Base-by-base conservation (phyloP, 1,140 invertebrate genomes). In the Portunus trituberculatus region DNA sequence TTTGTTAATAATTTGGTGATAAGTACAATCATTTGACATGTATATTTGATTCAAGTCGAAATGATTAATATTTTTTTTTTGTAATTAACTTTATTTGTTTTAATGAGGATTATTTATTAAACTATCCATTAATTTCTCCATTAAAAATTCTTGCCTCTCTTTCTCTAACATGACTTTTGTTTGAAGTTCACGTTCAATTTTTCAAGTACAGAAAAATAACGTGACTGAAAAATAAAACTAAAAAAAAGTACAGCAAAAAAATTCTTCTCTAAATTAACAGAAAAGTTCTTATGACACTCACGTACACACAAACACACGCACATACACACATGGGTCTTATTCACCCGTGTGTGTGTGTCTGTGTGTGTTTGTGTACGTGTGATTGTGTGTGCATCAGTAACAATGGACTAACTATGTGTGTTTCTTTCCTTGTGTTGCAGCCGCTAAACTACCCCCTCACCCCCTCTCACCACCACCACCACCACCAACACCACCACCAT, bases 381-480 rank as follows among this genome's bases (percentile, higher is more conserved):
- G 6, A 25, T n/a, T 25, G 10, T n/a, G 20, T 76, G 67, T 76
- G 67, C 20, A n/a, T 76, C 20, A 25, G 67, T n/a, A n/a, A 76
- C 20, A 7, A 25, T n/a, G 67, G 1, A 88, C 92, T 92, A 45
- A 95, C 94, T 93, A 88, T 92, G 52, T 32, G 29, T 20, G 29
- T 92, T 39, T 87, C 48, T 92, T 25, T 89, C 91, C 93, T 29
- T 95, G 25, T 67, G 87, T 95, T 95, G 39, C 94, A 95, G 94
- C 92, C 89, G 91, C 91, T 95, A 92, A 94, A 90, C 31, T 52
- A 29, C 83, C 59, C 52, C 83, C 90, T n/a, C n/a, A n/a, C 67
- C 20, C 67, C 67, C 67, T 20, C 52, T 59, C 52, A 59, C 6
- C 67, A 76, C 76, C 67, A 76, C 59, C 88, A 92, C 76, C 82